phyloP scores from a whole-genome alignment of 2,888 invertebrate genomes.

The Rotaria sp. region DNA sequence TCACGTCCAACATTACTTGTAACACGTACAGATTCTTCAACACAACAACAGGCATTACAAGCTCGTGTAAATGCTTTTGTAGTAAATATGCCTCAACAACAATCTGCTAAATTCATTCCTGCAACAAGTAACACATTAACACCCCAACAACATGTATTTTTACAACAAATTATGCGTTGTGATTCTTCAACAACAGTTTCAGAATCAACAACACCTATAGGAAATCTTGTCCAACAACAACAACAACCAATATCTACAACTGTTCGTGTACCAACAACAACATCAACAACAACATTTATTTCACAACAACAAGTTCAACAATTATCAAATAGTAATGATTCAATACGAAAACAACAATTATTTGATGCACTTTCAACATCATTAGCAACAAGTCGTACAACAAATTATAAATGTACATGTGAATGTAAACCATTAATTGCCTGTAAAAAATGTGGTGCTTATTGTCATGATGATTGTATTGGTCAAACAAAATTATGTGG shows the following conservation, averaged over 20 bases:
- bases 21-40: neutral
- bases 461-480: slow-evolving; percentile 29
- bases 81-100: slow-evolving; percentile 1
- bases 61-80: slow-evolving; percentile 7
- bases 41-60: neutral
- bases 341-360: neutral
- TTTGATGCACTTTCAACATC: neutral
- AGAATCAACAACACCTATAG: neutral
- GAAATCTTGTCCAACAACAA: slow-evolving; percentile 23
- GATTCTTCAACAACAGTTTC: neutral
- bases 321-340: neutral
- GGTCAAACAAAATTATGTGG: slow-evolving; percentile 30
- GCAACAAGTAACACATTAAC: neutral
- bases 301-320: slow-evolving; percentile 7
- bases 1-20: neutral
- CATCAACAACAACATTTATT: neutral
- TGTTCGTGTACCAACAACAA: slow-evolving; percentile 3
- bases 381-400: neutral
- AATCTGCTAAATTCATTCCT: neutral
- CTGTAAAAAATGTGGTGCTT: slow-evolving; percentile 16
- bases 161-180: slow-evolving; percentile 3
- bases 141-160: neutral
- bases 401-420: slow-evolving; percentile 18
- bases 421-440: slow-evolving; percentile 16
- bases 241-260: neutral